Evolutionary conservation across 2,888 invertebrate genomes (phyloP).

Genomic region (Imbricaverruca yamaguchii): DNA sequence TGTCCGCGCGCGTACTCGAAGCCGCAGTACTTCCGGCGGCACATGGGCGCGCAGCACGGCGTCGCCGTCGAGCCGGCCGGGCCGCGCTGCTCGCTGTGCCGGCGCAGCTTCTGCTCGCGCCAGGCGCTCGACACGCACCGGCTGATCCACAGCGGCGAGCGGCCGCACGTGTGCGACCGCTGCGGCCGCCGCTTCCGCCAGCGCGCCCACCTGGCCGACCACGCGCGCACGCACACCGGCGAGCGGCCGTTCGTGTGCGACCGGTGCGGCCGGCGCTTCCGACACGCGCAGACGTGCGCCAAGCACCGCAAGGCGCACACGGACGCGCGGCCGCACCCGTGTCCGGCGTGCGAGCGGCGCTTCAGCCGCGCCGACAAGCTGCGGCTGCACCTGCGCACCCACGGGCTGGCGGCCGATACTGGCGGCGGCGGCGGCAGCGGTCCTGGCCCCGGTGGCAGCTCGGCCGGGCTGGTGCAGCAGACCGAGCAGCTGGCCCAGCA

Average conservation of each 20-base stretch:
- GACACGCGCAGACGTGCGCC: not conserved
- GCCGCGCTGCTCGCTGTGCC: conserved; percentile 2
- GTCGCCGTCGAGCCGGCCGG: not conserved
- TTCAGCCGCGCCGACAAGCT: not conserved
- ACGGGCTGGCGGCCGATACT: not conserved
- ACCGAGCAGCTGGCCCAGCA: not conserved
- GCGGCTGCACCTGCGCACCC: not conserved
- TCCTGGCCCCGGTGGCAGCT: no score
- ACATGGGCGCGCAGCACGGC: not conserved
- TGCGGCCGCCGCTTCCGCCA: conserved; percentile 16
- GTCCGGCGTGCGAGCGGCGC: not conserved
- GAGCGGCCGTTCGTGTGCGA: conserved; percentile 10
- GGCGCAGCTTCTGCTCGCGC: not conserved
- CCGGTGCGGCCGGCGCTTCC: not conserved
- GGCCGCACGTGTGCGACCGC: not conserved
- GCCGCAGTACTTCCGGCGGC: not conserved
- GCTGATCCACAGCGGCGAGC: not conserved
- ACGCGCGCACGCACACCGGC: conserved; percentile 19
- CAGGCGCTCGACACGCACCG: conserved; percentile 11
- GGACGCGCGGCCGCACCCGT: not conserved
- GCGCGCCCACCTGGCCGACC: not conserved
- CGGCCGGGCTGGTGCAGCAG: no score
- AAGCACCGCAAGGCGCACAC: not conserved
- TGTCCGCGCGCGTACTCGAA: not conserved
- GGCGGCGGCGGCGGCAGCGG: no score